Evolutionary conservation across 2,113 vertebrate genomes (phyloP), one percentile per base, ranked within the genome.

Genomic region (Callorhinus ursinus): DNA sequence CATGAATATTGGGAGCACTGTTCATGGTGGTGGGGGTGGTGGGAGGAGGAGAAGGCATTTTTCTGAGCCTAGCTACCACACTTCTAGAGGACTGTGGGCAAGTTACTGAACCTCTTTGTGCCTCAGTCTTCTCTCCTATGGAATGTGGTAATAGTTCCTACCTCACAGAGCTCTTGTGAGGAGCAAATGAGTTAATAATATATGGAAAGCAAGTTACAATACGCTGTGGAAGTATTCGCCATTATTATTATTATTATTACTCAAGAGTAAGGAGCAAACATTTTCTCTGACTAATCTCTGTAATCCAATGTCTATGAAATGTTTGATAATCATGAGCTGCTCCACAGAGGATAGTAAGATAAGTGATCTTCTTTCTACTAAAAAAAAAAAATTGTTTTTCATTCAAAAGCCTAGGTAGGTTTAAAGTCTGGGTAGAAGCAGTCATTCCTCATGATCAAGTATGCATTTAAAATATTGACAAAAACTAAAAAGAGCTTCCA

Each of bases 381-480:
- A 51, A 63, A 36, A 59, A 36, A 59, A 36, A 57, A n/a, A 28
- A 18, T 33, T 72, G 4, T 81, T 91, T 94, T 89, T 74, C 65
- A 96, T 36, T 46, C 80, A 77, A 92, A 95, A 93, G 63, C 55
- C 87, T 46, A 92, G 55, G 39, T 77, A 63, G 79, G 7, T 81
- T 93, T 96, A 71, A 84, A 90, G 81, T 65, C 82, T 96, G 8
- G 24, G 59, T 80, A 85, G 85, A 94, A 82, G 53, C 26, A 85
- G 28, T 82, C 31, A 57, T 95, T 96, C 42, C 26, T 80, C 57
- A 39, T 36, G 79, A 94, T 80, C 55, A 85, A 71, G 63, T 46
- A 84, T 53, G 22, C 55, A 77, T 90, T 85, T 96, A 79, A 90
- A 95, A 71, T 61, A 61, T 67, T 15, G 67, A 65, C 33, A 81